Evolutionary conservation across 2,797 vertebrate genomes (phyloP).

Genomic region (Fundulus diaphanus): DNA sequence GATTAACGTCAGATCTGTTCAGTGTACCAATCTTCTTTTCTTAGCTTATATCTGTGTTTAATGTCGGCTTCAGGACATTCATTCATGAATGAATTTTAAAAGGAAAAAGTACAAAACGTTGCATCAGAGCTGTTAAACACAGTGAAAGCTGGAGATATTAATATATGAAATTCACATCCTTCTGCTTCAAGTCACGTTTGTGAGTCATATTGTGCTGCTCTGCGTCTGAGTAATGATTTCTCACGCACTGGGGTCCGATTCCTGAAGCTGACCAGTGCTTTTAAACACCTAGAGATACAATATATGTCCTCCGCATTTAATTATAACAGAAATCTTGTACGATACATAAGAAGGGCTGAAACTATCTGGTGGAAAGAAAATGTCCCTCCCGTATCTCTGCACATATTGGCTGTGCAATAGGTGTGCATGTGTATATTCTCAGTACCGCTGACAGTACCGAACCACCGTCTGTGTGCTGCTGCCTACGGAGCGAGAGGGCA

Average conservation of each 20-base stretch:
- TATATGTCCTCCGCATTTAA: slow-evolving; percentile 18
- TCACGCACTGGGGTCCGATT: slow-evolving; percentile 14
- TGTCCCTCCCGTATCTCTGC: slow-evolving; percentile 21
- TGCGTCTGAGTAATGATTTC: slow-evolving; percentile 13
- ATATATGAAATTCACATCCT: slow-evolving; percentile 20
- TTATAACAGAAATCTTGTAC: slow-evolving; percentile 17
- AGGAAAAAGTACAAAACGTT: slow-evolving; percentile 31
- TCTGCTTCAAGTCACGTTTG: slow-evolving; percentile 21
- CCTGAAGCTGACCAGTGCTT: slow-evolving; percentile 36
- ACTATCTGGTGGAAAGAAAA: background rate
- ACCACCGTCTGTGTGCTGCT: slow-evolving; percentile 54
- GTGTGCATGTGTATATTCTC: slow-evolving; percentile 32
- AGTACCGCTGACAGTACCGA: slow-evolving; percentile 56
- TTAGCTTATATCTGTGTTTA: background rate
- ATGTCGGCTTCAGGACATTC: slow-evolving; percentile 12
- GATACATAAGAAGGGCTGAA: slow-evolving; percentile 36
- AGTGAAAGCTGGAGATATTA: slow-evolving; percentile 23
- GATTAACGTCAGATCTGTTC: background rate
- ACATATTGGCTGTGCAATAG: slow-evolving; percentile 39
- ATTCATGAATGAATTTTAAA: slow-evolving; percentile 11
- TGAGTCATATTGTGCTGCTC: slow-evolving; percentile 28
- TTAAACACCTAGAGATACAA: slow-evolving; percentile 17
- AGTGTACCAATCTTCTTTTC: background rate
- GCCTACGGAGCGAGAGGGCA: slow-evolving; percentile 45
- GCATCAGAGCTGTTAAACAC: slow-evolving; percentile 34